phyloP scores from a whole-genome alignment of 1,140 invertebrate species.

The Penaeus japonicus region DNA sequence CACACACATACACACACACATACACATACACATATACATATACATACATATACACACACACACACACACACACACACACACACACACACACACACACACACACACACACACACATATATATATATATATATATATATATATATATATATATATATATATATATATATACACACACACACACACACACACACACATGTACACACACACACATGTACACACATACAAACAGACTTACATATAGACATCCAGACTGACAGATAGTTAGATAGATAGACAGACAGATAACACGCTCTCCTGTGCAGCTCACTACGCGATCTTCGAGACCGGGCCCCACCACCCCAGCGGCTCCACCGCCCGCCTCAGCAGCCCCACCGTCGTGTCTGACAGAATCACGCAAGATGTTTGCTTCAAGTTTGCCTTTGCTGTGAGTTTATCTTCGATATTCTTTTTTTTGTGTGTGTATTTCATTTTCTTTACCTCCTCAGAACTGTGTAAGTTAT shows the following conservation, averaged over 20 bases:
- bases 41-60: background rate
- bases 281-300: background rate
- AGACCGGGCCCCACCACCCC: conserved; percentile 25
- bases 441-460: background rate
- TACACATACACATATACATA: background rate
- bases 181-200: background rate
- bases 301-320: conserved; percentile 31
- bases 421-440: background rate
- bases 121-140: no score
- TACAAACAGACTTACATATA: background rate
- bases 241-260: background rate
- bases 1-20: no score
- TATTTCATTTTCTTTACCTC: background rate
- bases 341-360: background rate
- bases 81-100: no score
- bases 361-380: conserved; percentile 6
- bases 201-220: background rate
- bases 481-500: no score
- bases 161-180: background rate
- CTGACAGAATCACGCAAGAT: background rate
- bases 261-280: background rate
- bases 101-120: no score
- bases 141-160: background rate
- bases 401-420: conserved; percentile 22
- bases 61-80: no score